Base-by-base conservation (phyloP, 2,888 invertebrate genomes). In the Oscheius sp. region DNA sequence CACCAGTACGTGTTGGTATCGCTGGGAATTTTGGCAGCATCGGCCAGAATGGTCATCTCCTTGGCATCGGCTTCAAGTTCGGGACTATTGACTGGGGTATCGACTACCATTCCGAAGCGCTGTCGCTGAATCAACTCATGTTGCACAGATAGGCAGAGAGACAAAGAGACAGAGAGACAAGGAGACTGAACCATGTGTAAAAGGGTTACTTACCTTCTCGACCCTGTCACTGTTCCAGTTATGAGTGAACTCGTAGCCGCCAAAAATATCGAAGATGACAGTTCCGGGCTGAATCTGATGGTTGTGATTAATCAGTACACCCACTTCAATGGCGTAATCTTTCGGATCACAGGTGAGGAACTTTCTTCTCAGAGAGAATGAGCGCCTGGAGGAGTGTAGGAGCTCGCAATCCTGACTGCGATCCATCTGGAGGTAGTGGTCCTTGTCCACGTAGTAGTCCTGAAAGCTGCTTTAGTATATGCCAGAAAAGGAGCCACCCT, bases 1-100 rank as follows among this genome's bases (percentile, higher is more conserved):
- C 98, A 99, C 97, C 98, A 99, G 89, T 99, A 99, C 0, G 96
- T 97, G 0, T 99, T 99, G 85, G 97, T 96, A 11, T 90, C 73
- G 33, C 21, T 42, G 37, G 75, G 71, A 33, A 75, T 53, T 11
- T 48, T 42, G 4, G 68, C 68, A 10, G 53, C 37, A 48, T 68
- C 74, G 4, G 74, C 74, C 2, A 74, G 51, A 48, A 74, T 53
- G 0, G 50, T 58, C 55, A 74, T 55, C 7, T 68, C 66, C 11
- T 21, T 50, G 48, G 50, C 33, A 21, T 66, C 74, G 5, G 11
- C 10, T 33, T 74, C 74, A 11, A 66, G 47, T 1, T 42, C n/a
- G 7, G 66, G 66, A 33, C 42, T 66, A 9, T 55, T 47, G 13
- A 47, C 59, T 0, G 29, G 42, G 32, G 33, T 48, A 32, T 68